A percentile compares a stretch with the other conserved stretches of the same genome.
These are phyloP conservation scores for Matsumurasca onukii DNA, from an alignment of 1,140 invertebrate species.

Conservation along the genomic window DNA sequence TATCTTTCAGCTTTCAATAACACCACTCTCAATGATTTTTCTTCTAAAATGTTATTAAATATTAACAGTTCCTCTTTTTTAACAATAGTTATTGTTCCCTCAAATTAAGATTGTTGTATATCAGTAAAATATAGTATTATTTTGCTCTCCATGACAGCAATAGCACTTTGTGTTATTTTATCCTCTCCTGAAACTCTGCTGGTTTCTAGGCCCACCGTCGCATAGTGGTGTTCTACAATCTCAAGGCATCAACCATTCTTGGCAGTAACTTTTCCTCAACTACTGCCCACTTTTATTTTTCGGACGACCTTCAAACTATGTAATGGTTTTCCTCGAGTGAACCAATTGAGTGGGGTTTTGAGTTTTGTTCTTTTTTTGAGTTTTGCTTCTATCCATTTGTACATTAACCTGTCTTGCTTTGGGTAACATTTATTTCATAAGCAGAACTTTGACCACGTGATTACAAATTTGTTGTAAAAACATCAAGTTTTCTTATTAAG, in stretches of 20 bases:
- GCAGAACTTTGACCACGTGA: too few species aligned
- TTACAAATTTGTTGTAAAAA: too few species aligned
- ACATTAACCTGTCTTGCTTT: background rate
- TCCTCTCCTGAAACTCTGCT: slow-evolving; percentile 9
- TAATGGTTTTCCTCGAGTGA: slow-evolving; percentile 11
- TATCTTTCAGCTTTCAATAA: too few species aligned
- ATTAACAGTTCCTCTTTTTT: background rate
- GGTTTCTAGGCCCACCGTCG: slow-evolving; percentile 13
- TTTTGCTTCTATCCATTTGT: background rate
- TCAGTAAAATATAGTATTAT: background rate
- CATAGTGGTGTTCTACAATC: slow-evolving; percentile 10
- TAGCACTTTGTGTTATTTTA: background rate
- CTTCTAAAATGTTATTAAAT: background rate
- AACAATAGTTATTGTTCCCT: background rate
- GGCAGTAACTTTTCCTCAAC: slow-evolving; percentile 23
- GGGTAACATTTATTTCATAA: background rate
- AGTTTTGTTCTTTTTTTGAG: slow-evolving; percentile 4
- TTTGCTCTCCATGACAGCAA: background rate
- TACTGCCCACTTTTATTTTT: slow-evolving; percentile 32
- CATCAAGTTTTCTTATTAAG: too few species aligned
- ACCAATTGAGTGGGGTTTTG: slow-evolving; percentile 11
- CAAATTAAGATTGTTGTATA: background rate
- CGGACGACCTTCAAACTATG: slow-evolving; percentile 34
- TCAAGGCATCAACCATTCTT: slow-evolving; percentile 1
- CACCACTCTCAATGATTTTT: background rate